These are phyloP conservation scores for Nomada fucata DNA, from an alignment of 2,888 invertebrate genomes.

Conservation along the genomic window DNA sequence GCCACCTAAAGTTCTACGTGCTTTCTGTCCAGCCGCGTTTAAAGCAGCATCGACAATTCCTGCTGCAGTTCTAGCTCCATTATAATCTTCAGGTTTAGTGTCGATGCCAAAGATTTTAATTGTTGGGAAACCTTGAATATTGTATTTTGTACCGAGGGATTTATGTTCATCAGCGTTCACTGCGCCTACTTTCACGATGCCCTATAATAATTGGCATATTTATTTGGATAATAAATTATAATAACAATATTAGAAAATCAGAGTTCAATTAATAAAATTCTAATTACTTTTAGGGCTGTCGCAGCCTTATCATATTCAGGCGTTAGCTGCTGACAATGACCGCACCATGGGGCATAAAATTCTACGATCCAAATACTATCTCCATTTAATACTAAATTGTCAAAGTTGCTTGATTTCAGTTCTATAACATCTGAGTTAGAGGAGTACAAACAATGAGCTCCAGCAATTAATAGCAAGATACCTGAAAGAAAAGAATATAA, in stretches of 20 bases:
- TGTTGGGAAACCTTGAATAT: conserved; percentile 96
- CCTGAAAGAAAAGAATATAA: conserved; percentile 58
- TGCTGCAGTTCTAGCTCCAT: conserved; percentile 93
- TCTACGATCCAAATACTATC: conserved; percentile 98
- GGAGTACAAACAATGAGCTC: conserved; percentile 87
- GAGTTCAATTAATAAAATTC: not conserved
- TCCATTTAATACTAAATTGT: conserved; percentile 91
- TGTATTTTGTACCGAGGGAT: conserved; percentile 91
- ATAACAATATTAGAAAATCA: not conserved
- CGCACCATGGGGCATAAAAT: conserved; percentile 98
- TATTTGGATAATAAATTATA: not conserved
- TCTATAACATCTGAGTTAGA: conserved; percentile 92
- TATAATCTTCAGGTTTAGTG: conserved; percentile 92
- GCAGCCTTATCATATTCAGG: conserved; percentile 98
- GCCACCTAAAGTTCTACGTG: conserved; percentile 89
- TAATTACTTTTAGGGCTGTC: conserved; percentile 92
- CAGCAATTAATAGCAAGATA: conserved; percentile 74
- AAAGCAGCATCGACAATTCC: conserved; percentile 94
- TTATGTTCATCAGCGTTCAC: conserved; percentile 96
- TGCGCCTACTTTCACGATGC: conserved; percentile 96
- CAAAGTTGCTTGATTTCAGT: conserved; percentile 94
- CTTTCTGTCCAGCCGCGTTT: conserved; percentile 91
- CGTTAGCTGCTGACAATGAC: conserved; percentile 94
- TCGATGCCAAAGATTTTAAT: conserved; percentile 96
- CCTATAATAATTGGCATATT: conserved; percentile 85